Evolutionary conservation across 2,888 invertebrate species (phyloP).

Genomic region (Eupsilia transversa): DNA sequence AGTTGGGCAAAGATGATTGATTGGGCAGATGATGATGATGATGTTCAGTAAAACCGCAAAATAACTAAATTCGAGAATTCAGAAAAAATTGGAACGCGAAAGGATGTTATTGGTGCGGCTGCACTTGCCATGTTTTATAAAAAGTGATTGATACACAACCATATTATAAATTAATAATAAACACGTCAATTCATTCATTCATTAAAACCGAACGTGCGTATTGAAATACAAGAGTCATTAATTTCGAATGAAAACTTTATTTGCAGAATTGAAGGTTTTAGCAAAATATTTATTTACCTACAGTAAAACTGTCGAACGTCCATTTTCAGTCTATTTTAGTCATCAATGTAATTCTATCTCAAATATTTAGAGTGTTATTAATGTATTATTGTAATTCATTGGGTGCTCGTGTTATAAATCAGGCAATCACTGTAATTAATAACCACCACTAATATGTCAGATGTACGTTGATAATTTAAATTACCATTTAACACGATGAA

Average conservation of each 20-base stretch:
- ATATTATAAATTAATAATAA: not conserved
- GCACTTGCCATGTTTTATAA: not conserved
- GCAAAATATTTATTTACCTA: not conserved
- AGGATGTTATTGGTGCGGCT: not conserved
- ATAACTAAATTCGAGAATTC: not conserved
- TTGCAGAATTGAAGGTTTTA: not conserved
- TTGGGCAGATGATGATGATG: too few relatives aligned
- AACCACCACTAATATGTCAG: conserved; percentile 6
- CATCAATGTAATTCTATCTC: conserved; percentile 14
- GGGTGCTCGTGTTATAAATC: conserved; percentile 24
- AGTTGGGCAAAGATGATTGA: too few relatives aligned
- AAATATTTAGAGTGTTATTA: conserved; percentile 37
- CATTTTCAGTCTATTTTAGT: conserved; percentile 19
- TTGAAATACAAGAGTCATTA: not conserved
- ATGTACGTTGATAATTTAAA: conserved; percentile 23
- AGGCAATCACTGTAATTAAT: conserved; percentile 42
- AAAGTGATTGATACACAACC: not conserved
- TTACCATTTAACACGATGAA: conserved; percentile 2
- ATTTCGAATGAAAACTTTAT: not conserved
- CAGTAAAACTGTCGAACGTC: not conserved
- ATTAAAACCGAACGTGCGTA: too few relatives aligned
- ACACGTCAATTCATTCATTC: not conserved
- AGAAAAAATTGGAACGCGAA: not conserved
- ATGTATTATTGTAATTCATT: conserved; percentile 38
- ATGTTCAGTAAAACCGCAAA: not conserved